Conservation (phyloP, 2,797 vertebrate genomes). For the Cyclura pinguis region DNA sequence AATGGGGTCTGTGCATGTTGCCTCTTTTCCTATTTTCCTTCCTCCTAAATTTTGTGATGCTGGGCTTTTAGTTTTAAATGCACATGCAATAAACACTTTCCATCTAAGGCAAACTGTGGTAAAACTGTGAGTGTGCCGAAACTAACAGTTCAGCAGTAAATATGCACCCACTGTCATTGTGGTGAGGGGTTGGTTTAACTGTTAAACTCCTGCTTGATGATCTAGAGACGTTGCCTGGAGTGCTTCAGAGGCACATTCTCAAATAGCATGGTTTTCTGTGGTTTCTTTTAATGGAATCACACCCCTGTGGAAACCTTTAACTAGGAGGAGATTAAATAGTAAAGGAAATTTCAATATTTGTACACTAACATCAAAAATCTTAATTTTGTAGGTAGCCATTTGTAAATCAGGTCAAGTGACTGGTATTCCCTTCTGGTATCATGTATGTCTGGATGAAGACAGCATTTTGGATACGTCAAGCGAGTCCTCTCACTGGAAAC, state of each 20-base stretch:
- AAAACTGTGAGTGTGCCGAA: background rate
- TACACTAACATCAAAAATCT: background rate
- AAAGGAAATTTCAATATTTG: background rate
- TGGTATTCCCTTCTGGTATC: slow-evolving; percentile 97
- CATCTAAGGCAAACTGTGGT: background rate
- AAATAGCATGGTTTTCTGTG: no score
- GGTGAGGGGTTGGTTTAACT: background rate
- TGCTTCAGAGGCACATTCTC: no score
- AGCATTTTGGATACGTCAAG: slow-evolving; percentile 87
- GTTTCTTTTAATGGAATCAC: no score
- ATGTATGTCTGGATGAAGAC: slow-evolving; percentile 89
- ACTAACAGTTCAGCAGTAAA: background rate
- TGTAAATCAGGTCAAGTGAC: slow-evolving; percentile 88
- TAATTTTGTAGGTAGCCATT: slow-evolving; percentile 82
- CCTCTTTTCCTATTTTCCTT: background rate
- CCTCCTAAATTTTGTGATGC: background rate
- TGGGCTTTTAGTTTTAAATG: background rate
- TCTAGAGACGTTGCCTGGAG: background rate
- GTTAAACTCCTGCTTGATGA: background rate
- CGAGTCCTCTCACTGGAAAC: slow-evolving; percentile 94
- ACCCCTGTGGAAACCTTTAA: background rate
- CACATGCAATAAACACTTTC: background rate
- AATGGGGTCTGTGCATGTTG: background rate
- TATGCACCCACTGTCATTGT: background rate
- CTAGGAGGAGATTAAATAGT: background rate